Conservation (phyloP, 2,113 vertebrate genomes). For the Vidua chalybeata region DNA sequence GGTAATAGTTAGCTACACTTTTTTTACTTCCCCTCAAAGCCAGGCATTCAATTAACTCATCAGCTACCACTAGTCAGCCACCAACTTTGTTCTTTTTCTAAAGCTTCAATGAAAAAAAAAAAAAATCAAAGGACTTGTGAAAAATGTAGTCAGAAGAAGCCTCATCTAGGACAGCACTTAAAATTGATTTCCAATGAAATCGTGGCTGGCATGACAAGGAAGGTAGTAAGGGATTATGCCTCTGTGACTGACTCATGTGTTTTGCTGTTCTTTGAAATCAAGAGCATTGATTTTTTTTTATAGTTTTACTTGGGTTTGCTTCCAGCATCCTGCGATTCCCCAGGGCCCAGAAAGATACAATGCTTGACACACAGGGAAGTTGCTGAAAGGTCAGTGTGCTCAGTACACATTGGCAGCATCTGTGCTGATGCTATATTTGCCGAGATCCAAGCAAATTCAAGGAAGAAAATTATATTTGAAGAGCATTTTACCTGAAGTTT, state of each 20-base stretch:
- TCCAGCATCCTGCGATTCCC: not conserved
- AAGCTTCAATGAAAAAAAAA: not conserved
- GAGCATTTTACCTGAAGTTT: not conserved
- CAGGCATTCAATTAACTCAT: not conserved
- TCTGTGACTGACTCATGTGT: slow-evolving; percentile 13
- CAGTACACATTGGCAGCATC: not conserved
- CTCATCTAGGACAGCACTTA: not conserved
- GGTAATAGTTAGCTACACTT: not conserved
- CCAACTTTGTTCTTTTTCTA: not conserved
- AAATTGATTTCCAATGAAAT: slow-evolving; percentile 49
- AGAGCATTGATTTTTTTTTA: slow-evolving; percentile 37
- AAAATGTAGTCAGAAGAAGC: not conserved
- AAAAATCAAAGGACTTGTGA: not conserved
- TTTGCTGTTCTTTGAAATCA: slow-evolving; percentile 36
- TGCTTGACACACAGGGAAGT: not conserved
- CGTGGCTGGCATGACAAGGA: not conserved
- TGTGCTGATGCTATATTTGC: not conserved
- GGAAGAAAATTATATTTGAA: not conserved
- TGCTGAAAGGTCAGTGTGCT: not conserved
- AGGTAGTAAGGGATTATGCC: not conserved
- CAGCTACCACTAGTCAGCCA: not conserved
- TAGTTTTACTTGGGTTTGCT: not conserved
- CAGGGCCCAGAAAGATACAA: not conserved
- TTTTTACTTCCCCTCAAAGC: not conserved
- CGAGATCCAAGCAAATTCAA: not conserved